phyloP scores from a whole-genome alignment of 2,113 vertebrate genomes.

The Phalacrocorax brasilianus region DNA sequence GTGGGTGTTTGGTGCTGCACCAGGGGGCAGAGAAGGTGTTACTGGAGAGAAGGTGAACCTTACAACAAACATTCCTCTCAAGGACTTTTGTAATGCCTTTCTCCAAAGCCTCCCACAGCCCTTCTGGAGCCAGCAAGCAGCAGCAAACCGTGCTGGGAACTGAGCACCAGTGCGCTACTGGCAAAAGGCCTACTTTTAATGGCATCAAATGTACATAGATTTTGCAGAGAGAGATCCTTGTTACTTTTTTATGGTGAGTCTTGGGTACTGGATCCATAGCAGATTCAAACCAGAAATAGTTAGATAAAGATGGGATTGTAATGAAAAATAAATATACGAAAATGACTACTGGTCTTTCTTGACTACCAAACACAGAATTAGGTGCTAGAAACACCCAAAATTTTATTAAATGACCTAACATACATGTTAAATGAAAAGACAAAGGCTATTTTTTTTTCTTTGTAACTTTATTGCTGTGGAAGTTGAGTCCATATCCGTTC shows the following conservation, averaged over 20 bases:
- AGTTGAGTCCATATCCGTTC: not conserved
- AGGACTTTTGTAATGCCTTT: not conserved
- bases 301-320: not conserved
- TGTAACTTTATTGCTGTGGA: not conserved
- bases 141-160: not conserved
- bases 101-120: not conserved
- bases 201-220: not conserved
- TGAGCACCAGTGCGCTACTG: not conserved
- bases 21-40: not conserved
- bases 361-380: not conserved
- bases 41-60: not conserved
- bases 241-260: not conserved
- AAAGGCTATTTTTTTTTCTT: not conserved
- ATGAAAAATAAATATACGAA: not conserved
- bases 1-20: not conserved
- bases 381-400: not conserved
- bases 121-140: not conserved
- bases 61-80: fast-evolving
- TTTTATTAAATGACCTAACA: not conserved
- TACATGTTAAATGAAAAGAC: not conserved
- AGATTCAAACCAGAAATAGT: not conserved
- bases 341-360: not conserved
- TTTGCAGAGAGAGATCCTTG: not conserved
- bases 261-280: not conserved
- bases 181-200: not conserved